Evolutionary conservation across 2,113 vertebrate species (phyloP), one percentile per base, ranked within the genome.

Genomic region (Malurus melanocephalus): DNA sequence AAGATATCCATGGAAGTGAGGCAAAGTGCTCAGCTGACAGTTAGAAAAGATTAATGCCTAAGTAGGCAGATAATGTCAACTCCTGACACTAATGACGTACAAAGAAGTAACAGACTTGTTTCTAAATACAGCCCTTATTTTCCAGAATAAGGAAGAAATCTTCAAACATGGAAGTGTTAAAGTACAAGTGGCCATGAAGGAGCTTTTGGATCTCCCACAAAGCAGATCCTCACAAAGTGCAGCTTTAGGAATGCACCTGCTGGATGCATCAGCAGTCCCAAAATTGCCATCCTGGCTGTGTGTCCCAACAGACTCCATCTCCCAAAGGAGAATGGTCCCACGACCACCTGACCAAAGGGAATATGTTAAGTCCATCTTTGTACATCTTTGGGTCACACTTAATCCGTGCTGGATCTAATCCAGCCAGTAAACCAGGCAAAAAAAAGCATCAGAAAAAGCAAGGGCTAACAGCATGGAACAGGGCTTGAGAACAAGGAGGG

Each of bases 121-220:
- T 90, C 88, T 86, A 84, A 93, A 79, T 32, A 92, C 32, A 88
- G 40, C 53, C 24, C 53, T 60, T 32, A 8, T 9, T 48, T 86
- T 84, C 45, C 65, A 81, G 62, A 91, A 71, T 45, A 64, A 80
- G 59, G 60, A 94, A 88, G 65, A 75, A 83, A 71, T 14, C 5
- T 1, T 75, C 65, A 74, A 59, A 32, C 7, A 21, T 0, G 0
- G 32, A 66, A 3, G 5, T 23, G 30, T 2, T 62, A 6, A 49
- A 3, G 14, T 9, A 69, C 28, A 81, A 16, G 33, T 32, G 61
- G 15, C 33, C 49, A 66, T 0, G 13, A 72, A 46, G 11, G 18
- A 60, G 59, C 19, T 60, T 87, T 57, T 16, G n/a, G 16, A 40
- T 73, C 7, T 69, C 27, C 30, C 43, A 2, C 6, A 88, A 61